phyloP scores from a whole-genome alignment of 2,797 vertebrate species.

The Sebastes minor region DNA sequence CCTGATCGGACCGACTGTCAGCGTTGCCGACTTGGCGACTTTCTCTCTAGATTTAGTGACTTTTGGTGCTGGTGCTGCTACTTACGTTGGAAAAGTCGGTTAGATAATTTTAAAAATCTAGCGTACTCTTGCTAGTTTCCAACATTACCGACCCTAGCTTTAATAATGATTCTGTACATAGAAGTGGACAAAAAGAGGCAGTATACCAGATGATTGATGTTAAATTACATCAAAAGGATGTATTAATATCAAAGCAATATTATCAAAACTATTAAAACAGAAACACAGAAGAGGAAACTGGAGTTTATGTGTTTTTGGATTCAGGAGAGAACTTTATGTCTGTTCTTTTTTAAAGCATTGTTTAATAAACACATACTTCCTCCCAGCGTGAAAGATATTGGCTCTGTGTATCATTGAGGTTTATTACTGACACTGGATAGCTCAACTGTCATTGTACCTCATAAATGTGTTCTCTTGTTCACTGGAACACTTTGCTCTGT shows the following conservation, averaged over 20 bases:
- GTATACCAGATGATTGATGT: neutral
- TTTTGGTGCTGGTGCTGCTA: too few relatives aligned
- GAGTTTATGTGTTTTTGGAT: neutral
- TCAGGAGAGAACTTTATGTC: neutral
- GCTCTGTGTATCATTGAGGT: neutral
- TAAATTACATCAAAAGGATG: neutral
- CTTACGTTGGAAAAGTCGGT: too few relatives aligned
- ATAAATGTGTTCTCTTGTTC: conserved; percentile 7
- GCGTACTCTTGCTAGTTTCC: too few relatives aligned
- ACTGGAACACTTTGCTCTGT: neutral
- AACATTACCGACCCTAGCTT: too few relatives aligned
- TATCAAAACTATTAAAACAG: neutral
- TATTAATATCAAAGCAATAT: neutral
- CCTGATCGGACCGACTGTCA: too few relatives aligned
- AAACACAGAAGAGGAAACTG: neutral
- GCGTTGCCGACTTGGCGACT: too few relatives aligned
- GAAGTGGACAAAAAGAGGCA: neutral
- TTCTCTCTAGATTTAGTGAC: too few relatives aligned
- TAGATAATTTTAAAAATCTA: accelerated
- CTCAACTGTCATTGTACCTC: neutral
- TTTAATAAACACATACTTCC: neutral
- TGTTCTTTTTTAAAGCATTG: neutral
- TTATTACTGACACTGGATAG: conserved; percentile 29
- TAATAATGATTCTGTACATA: neutral
- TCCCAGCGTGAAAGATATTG: neutral